These are phyloP conservation scores for Ennomos fuscantarius DNA, from an alignment of 2,888 invertebrate genomes.

Conservation along the genomic window DNA sequence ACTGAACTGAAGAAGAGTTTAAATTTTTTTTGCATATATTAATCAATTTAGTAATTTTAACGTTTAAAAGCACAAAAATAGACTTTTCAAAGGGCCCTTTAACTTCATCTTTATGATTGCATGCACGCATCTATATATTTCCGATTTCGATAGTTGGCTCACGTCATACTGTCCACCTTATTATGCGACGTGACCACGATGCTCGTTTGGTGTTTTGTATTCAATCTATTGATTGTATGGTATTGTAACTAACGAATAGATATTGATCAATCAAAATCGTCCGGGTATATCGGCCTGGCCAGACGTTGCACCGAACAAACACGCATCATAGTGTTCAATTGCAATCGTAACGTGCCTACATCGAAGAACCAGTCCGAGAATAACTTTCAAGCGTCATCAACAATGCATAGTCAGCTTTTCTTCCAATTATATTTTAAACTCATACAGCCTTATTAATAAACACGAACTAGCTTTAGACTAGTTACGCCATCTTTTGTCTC, in stretches of 20 bases:
- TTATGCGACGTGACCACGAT: not conserved
- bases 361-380: no score
- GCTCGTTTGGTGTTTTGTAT: constrained; percentile 4
- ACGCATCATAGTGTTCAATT: not conserved
- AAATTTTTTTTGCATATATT: no score
- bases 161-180: not conserved
- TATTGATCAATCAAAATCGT: constrained; percentile 16
- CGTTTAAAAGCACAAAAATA: no score
- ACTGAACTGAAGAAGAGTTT: no score
- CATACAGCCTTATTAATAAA: no score
- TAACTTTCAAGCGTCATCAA: not conserved
- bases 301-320: constrained; percentile 2
- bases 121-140: not conserved
- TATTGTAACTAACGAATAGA: constrained; percentile 4
- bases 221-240: constrained; percentile 8
- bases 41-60: no score
- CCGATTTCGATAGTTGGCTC: not conserved
- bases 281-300: constrained; percentile 1
- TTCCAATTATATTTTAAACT: no score
- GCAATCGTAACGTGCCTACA: not conserved
- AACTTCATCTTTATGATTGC: not conserved
- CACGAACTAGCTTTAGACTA: no score
- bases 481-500: no score
- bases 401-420: not conserved
- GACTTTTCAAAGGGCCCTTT: not conserved